Conservation (phyloP, 2,888 invertebrate species). For the Standfussiana lucernea region DNA sequence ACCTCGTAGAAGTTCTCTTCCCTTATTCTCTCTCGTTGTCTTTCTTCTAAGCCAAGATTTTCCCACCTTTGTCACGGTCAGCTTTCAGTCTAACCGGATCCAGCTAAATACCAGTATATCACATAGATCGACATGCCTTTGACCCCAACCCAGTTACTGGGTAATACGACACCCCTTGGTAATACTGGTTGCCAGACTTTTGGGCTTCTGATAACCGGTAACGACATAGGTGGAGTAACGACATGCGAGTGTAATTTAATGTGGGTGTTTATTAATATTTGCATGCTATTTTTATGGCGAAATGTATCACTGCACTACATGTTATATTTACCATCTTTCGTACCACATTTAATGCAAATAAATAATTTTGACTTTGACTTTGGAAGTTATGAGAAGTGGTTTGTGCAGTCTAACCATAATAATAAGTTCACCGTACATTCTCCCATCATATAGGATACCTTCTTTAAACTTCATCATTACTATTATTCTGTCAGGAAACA, state of each 20-base stretch:
- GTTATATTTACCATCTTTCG: no score
- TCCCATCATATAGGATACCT: neutral
- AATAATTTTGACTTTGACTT: no score
- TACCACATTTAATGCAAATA: no score
- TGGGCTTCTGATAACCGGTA: neutral
- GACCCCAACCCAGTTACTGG: neutral
- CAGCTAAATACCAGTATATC: neutral
- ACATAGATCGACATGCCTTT: neutral
- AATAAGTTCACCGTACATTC: neutral
- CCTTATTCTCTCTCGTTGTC: neutral
- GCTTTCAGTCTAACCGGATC: neutral
- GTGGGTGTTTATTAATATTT: no score
- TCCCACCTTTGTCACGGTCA: neutral
- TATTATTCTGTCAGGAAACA: slow-evolving; percentile 22
- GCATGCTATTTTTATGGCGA: no score
- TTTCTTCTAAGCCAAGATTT: neutral
- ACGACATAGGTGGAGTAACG: neutral
- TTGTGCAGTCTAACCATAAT: neutral
- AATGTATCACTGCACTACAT: no score
- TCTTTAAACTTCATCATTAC: neutral
- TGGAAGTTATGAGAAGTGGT: neutral
- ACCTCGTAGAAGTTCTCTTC: neutral
- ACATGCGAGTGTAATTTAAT: no score
- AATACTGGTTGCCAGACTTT: neutral
- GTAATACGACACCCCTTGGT: neutral